phyloP scores from a whole-genome alignment of 2,113 vertebrate genomes.

The Cettia cetti region DNA sequence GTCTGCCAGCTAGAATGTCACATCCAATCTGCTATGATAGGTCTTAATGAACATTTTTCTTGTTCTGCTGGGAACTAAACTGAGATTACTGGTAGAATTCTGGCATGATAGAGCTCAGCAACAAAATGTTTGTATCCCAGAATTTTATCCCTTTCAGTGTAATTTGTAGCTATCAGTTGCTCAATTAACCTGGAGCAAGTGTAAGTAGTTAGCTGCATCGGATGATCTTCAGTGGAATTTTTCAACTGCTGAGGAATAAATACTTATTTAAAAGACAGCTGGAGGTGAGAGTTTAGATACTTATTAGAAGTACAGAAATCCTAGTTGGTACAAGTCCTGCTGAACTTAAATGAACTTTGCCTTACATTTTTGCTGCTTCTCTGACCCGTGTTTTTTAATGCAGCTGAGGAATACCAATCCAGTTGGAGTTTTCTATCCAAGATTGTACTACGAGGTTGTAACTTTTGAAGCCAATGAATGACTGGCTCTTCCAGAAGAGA shows the following conservation, averaged over 20 bases:
- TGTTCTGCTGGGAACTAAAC: not conserved
- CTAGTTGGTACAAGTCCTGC: not conserved
- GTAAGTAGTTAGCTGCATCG: not conserved
- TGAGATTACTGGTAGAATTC: not conserved
- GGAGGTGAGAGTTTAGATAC: not conserved
- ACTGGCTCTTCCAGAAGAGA: not conserved
- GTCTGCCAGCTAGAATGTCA: not conserved
- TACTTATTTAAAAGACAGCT: not conserved
- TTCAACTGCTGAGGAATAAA: not conserved
- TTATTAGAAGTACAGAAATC: not conserved
- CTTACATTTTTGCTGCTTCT: not conserved
- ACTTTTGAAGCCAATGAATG: not conserved
- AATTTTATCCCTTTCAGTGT: not conserved
- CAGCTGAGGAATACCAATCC: not conserved
- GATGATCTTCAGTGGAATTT: not conserved
- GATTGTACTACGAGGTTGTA: not conserved
- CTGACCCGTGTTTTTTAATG: not conserved
- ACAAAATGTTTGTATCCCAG: not conserved
- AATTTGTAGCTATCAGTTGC: not conserved
- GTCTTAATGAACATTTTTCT: not conserved
- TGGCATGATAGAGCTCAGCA: not conserved
- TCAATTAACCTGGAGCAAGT: not conserved
- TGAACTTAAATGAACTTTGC: not conserved
- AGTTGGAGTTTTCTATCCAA: not conserved
- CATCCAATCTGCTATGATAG: not conserved